phyloP scores from a whole-genome alignment of 2,797 vertebrate species.

The Erpetoichthys calabaricus region DNA sequence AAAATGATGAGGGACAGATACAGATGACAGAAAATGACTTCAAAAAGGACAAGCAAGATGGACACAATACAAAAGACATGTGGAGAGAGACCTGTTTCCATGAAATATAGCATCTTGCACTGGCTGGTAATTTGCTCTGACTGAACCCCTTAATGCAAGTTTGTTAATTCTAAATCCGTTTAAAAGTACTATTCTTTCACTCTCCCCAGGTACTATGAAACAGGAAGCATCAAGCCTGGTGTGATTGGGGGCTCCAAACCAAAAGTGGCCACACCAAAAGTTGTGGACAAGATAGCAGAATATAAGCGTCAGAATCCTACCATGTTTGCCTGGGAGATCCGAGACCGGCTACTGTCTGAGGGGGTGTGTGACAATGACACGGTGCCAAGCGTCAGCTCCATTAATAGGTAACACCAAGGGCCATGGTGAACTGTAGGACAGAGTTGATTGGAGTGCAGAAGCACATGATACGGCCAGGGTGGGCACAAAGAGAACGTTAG shows the following conservation, averaged over 20 bases:
- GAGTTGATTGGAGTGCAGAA: neutral
- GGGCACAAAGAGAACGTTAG: neutral
- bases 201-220: conserved; percentile 73
- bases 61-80: too few relatives aligned
- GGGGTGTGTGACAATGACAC: conserved; percentile 77
- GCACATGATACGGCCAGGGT: too few relatives aligned
- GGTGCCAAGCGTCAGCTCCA: conserved; percentile 82
- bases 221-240: conserved; percentile 80
- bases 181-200: neutral
- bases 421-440: neutral
- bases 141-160: too few relatives aligned
- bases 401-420: conserved; percentile 61
- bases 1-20: too few relatives aligned
- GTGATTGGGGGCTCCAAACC: conserved; percentile 84
- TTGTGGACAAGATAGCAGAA: conserved; percentile 83
- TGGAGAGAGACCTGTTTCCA: too few relatives aligned
- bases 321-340: conserved; percentile 88
- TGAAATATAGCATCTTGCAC: neutral
- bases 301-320: conserved; percentile 85
- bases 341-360: conserved; percentile 72
- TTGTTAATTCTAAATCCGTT: neutral
- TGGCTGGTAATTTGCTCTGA: neutral
- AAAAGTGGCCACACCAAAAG: conserved; percentile 80
- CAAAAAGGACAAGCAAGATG: too few relatives aligned
- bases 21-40: too few relatives aligned